phyloP scores from a whole-genome alignment of 2,113 vertebrate species.

The Procavia capensis region DNA sequence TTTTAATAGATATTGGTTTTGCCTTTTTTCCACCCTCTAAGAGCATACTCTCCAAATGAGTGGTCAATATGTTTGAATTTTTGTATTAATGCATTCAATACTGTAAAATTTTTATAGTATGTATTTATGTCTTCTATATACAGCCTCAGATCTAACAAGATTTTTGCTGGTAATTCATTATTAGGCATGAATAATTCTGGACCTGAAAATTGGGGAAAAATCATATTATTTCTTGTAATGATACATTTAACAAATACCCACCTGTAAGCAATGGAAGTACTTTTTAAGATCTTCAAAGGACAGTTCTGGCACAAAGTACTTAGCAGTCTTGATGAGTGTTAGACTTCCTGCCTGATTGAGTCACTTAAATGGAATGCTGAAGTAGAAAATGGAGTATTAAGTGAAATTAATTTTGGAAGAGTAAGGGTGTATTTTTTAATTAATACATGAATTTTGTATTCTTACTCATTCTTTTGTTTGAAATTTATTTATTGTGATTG shows the following conservation, averaged over 20 bases:
- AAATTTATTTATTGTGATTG: too few species aligned
- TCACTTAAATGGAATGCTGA: constrained; percentile 9
- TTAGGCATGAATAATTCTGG: neutral
- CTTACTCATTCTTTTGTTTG: neutral
- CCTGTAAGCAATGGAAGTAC: neutral
- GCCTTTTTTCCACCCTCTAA: neutral
- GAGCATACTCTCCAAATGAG: neutral
- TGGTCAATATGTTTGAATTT: constrained; percentile 12
- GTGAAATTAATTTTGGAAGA: constrained; percentile 35
- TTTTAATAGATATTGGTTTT: constrained; percentile 21
- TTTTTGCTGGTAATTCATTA: neutral
- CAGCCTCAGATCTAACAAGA: neutral
- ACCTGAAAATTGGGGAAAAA: constrained; percentile 12
- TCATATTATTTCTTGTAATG: constrained; percentile 4
- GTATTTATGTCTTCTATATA: neutral
- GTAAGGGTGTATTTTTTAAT: constrained; percentile 20
- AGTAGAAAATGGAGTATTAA: constrained; percentile 18
- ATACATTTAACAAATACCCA: neutral
- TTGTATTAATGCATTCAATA: constrained; percentile 23
- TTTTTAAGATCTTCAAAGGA: neutral
- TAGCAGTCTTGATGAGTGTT: neutral
- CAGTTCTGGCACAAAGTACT: neutral
- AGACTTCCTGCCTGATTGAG: neutral
- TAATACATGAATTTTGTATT: constrained; percentile 16
- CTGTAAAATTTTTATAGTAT: neutral